These are phyloP conservation scores for Sparus aurata DNA, from an alignment of 2,797 vertebrate genomes.

Conservation along the genomic window DNA sequence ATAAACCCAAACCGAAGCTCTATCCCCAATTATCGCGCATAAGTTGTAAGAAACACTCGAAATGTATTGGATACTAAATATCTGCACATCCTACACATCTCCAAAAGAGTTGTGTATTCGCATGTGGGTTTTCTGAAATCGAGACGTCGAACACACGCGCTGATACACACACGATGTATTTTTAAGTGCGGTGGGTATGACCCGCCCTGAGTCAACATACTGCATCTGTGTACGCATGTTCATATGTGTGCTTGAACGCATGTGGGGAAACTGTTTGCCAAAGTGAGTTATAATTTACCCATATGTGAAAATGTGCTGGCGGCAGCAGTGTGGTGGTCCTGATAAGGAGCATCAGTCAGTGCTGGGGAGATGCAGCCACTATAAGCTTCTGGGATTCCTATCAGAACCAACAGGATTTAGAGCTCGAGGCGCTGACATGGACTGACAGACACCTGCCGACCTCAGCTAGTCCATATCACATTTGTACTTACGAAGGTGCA, in stretches of 20 bases:
- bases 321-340: conserved; percentile 81
- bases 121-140: background rate
- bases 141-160: background rate
- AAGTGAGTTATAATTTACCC: conserved; percentile 68
- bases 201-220: background rate
- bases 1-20: background rate
- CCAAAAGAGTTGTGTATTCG: background rate
- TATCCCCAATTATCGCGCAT: background rate
- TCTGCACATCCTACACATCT: background rate
- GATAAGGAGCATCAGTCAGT: conserved; percentile 83
- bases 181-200: background rate
- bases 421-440: conserved; percentile 74
- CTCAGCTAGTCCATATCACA: conserved; percentile 65
- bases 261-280: conserved; percentile 58
- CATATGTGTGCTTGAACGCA: conserved; percentile 45
- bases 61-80: background rate
- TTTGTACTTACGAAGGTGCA: conserved; percentile 31
- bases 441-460: conserved; percentile 77
- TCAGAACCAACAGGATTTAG: conserved; percentile 78
- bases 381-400: conserved; percentile 82
- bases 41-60: background rate
- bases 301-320: conserved; percentile 78
- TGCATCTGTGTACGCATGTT: conserved; percentile 25
- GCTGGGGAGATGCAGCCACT: conserved; percentile 78
- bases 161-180: background rate